Evolutionary conservation across 2,888 invertebrate species (phyloP).

Genomic region (Cephalotes varians): DNA sequence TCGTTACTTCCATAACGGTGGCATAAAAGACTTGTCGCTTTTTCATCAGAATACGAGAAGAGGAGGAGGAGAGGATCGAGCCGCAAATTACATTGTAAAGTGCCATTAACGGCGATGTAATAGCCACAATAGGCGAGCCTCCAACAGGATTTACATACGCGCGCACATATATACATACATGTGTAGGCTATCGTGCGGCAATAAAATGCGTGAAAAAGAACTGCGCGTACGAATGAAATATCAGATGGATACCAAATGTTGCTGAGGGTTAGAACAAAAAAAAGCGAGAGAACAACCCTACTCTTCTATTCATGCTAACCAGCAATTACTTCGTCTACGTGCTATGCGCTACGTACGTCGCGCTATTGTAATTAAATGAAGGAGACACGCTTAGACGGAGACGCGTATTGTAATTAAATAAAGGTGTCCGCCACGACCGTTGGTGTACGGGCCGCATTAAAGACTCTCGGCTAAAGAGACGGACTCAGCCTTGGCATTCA

Average conservation of each 20-base stretch:
- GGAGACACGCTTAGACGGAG: constrained; percentile 67
- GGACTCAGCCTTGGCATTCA: constrained; percentile 47
- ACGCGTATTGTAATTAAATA: constrained; percentile 52
- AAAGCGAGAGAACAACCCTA: constrained; percentile 54
- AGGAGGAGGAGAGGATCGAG: constrained; percentile 56
- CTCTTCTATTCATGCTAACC: constrained; percentile 79
- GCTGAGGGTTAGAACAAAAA: constrained; percentile 78
- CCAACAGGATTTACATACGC: constrained; percentile 62
- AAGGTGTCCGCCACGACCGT: constrained; percentile 50
- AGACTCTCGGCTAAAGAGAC: constrained; percentile 38
- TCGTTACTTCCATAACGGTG: constrained; percentile 29
- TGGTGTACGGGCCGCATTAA: constrained; percentile 36
- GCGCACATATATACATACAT: constrained; percentile 11
- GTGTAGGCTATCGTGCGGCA: constrained; percentile 45
- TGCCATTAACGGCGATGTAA: constrained; percentile 81
- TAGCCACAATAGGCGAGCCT: constrained; percentile 74
- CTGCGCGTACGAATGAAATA: constrained; percentile 53
- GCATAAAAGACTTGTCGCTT: constrained; percentile 47
- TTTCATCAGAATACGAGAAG: constrained; percentile 31
- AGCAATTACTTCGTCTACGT: constrained; percentile 82
- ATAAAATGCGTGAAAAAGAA: constrained; percentile 48
- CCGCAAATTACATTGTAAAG: constrained; percentile 79
- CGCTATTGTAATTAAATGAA: constrained; percentile 83
- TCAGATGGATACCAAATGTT: constrained; percentile 82
- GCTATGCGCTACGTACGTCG: constrained; percentile 68